Evolutionary conservation across 2,797 vertebrate species (phyloP), one percentile per base, ranked within the genome.

Genomic region (Peromyscus aztecus): DNA sequence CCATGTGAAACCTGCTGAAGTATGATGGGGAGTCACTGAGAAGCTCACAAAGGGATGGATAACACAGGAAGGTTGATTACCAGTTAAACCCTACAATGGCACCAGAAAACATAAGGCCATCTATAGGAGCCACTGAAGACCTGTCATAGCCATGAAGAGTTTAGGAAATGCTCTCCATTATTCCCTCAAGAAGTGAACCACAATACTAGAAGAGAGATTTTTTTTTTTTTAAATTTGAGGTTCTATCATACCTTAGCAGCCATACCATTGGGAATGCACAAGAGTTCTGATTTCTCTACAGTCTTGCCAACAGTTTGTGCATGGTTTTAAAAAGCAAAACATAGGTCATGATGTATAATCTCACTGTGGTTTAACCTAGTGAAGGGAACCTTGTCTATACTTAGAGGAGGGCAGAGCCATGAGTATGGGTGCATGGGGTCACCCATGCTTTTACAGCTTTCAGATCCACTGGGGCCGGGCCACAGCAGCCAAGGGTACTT

Each of bases 1-100:
- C 52, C 46, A 49, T 46, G 31, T 23, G 75, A 82, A 14, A 17
- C 16, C 11, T 0, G 1, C 40, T 65, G 29, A 76, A 31, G 12
- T 1, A 2, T 8, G 65, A 59, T 0, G 2, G 7, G 24, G 43
- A 81, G 5, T 31, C 67, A 11, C 0, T 24, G 34, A 0, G n/a
- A 83, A 81, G 27, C 16, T 52, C 40, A 16, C 71, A 84, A 49
- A 96, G 49, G 67, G 40, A 77, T 57, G 11, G 71, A 19, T 59
- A 87, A 52, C 34, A 10, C 17, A 14, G 21, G 37, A 37, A n/a
- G 29, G 9, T 5, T 65, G 69, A 61, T 73, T 40, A 63, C 52
- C 19, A 81, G 40, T 23, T 17, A n/a, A 73, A 94, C 23, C 40
- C 1, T 7, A 34, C 52, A 27, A 1, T 6, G 21, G 27, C 9